phyloP scores from a whole-genome alignment of 1,140 invertebrate genomes.

The Pectinophora gossypiella region DNA sequence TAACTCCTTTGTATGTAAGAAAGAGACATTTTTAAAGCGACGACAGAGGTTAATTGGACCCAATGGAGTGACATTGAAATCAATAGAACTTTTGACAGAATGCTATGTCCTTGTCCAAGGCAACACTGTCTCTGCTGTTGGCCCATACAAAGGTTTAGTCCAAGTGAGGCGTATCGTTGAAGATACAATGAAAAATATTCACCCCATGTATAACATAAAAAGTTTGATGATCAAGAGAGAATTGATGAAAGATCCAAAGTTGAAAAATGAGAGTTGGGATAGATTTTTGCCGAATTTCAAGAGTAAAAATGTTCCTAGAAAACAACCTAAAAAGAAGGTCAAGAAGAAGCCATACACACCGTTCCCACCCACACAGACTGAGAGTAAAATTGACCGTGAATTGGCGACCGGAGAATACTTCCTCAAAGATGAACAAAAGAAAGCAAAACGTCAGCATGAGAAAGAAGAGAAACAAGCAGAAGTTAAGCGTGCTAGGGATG shows the following conservation, averaged over 20 bases:
- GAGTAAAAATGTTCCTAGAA: constrained; percentile 93
- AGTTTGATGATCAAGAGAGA: constrained; percentile 98
- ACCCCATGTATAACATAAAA: constrained; percentile 99
- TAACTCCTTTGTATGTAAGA: constrained; percentile 91
- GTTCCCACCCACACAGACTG: constrained; percentile 95
- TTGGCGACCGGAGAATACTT: constrained; percentile 98
- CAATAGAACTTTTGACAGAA: constrained; percentile 97
- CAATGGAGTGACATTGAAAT: constrained; percentile 97
- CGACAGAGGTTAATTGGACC: constrained; percentile 96
- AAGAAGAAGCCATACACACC: constrained; percentile 96
- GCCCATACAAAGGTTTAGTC: constrained; percentile 95
- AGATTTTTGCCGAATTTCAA: constrained; percentile 97
- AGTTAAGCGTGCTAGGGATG: constrained; percentile 83
- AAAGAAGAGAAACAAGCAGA: constrained; percentile 84
- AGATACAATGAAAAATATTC: constrained; percentile 99
- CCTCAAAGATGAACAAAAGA: constrained; percentile 89
- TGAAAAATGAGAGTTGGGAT: constrained; percentile 98
- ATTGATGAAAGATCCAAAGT: constrained; percentile 91
- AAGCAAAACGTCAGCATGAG: constrained; percentile 82
- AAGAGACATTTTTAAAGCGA: constrained; percentile 97
- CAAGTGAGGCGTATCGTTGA: constrained; percentile 95
- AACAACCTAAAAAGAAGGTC: constrained; percentile 90
- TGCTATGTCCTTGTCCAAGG: constrained; percentile 99
- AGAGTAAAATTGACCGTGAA: constrained; percentile 96
- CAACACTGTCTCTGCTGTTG: constrained; percentile 97